These are phyloP conservation scores for Enoplosus armatus DNA, from an alignment of 2,797 vertebrate species.

Conservation along the genomic window DNA sequence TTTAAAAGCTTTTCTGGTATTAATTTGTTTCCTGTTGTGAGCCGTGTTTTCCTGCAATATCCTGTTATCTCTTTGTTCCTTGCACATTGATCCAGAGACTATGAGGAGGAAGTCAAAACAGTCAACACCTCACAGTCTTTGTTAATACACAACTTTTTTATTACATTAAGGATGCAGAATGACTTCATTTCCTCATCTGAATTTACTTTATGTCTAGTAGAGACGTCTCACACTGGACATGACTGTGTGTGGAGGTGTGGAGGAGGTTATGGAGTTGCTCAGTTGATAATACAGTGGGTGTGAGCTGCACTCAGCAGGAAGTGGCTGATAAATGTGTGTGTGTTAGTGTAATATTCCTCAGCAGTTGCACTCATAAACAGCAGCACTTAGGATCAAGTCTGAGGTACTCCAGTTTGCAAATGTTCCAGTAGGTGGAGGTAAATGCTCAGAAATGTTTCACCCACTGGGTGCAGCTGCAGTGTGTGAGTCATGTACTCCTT, in stretches of 20 bases:
- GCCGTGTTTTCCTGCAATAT: neutral
- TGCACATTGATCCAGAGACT: neutral
- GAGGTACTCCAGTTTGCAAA: constrained; percentile 12
- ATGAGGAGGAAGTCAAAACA: neutral
- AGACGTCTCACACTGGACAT: constrained; percentile 1
- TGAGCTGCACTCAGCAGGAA: constrained; percentile 37
- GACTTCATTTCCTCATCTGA: neutral
- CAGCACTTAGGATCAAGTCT: neutral
- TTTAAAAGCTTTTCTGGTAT: neutral
- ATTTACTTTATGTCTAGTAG: constrained; percentile 2
- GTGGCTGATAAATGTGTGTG: neutral
- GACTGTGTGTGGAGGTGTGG: neutral
- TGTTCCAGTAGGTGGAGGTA: constrained; percentile 64
- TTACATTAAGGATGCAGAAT: neutral
- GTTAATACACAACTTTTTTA: neutral
- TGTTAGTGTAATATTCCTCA: constrained; percentile 28
- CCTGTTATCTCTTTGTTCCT: neutral
- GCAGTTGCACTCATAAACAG: neutral
- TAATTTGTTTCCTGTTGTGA: neutral
- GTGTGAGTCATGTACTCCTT: neutral
- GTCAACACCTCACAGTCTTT: neutral
- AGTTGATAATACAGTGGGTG: constrained; percentile 8
- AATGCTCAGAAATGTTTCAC: constrained; percentile 16
- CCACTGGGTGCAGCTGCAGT: neutral
- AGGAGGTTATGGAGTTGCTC: constrained; percentile 7